These are phyloP conservation scores for Helicoverpa armigera DNA, from an alignment of 1,140 invertebrate species.

Conservation along the genomic window DNA sequence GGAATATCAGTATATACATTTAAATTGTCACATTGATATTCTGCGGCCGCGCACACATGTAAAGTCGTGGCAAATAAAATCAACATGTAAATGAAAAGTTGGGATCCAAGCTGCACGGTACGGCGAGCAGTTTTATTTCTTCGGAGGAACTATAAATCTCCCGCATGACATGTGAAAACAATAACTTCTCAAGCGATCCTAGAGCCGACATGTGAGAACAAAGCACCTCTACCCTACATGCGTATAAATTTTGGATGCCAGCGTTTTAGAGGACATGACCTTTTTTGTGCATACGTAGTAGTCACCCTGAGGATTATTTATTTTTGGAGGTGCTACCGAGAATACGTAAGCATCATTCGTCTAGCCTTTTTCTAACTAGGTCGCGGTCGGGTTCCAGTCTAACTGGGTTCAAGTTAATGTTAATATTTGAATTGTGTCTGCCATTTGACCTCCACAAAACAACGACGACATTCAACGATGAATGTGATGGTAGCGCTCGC, in stretches of 20 bases:
- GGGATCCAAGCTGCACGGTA: conserved; percentile 50
- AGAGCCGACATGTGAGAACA: conserved; percentile 61
- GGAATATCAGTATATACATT: conserved; percentile 47
- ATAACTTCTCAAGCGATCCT: conserved; percentile 66
- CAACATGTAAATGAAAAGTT: conserved; percentile 58
- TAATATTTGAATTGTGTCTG: no score
- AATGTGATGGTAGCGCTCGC: no score
- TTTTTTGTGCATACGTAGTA: conserved; percentile 52
- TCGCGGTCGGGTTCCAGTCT: no score
- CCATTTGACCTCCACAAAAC: no score
- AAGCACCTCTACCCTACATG: conserved; percentile 52
- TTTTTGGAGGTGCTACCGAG: conserved; percentile 28
- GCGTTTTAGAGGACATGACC: conserved; percentile 56
- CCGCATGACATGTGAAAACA: conserved; percentile 69
- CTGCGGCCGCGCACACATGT: conserved; percentile 30
- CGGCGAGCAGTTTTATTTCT: conserved; percentile 63
- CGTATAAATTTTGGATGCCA: conserved; percentile 67
- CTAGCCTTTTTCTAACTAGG: no score
- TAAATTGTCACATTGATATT: conserved; percentile 52
- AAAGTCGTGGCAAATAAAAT: conserved; percentile 49
- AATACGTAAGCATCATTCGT: conserved; percentile 21
- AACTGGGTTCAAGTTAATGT: no score
- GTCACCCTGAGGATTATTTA: conserved; percentile 46
- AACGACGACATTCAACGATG: no score
- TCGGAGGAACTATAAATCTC: conserved; percentile 68